Conservation (phyloP, 2,888 invertebrate genomes). For the Fragum whitleyi region DNA sequence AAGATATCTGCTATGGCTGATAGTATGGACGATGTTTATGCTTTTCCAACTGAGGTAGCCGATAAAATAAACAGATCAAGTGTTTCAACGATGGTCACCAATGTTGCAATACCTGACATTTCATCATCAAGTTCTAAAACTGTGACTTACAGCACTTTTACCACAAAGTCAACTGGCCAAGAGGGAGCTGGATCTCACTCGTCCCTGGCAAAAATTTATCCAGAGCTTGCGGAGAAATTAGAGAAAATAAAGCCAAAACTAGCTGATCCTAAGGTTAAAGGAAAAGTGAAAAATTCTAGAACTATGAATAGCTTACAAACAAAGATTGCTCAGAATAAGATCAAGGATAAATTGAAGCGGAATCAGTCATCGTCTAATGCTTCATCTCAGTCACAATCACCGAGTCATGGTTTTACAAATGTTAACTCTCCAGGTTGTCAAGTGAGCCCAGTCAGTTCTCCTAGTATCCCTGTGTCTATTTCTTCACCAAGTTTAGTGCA, state of each 20-base stretch:
- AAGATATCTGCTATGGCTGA: conserved; percentile 67
- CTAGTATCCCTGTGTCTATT: conserved; percentile 33
- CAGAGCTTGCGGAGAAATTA: conserved; percentile 83
- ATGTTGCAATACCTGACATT: conserved; percentile 53
- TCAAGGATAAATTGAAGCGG: conserved; percentile 84
- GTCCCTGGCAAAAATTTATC: conserved; percentile 82
- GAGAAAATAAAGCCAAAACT: conserved; percentile 78
- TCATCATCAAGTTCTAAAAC: conserved; percentile 48
- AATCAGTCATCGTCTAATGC: conserved; percentile 67
- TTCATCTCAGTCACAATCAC: conserved; percentile 72
- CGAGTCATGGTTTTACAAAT: conserved; percentile 62
- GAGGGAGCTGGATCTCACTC: conserved; percentile 64
- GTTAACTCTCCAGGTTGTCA: conserved; percentile 65
- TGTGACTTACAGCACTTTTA: conserved; percentile 48
- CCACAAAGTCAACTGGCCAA: conserved; percentile 41
- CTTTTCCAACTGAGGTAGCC: conserved; percentile 76
- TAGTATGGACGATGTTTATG: conserved; percentile 79
- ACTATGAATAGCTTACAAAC: conserved; percentile 85
- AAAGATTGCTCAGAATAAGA: conserved; percentile 85
- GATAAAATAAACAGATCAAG: conserved; percentile 47
- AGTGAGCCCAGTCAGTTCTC: conserved; percentile 57
- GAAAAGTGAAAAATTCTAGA: conserved; percentile 80
- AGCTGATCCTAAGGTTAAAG: conserved; percentile 73
- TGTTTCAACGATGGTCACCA: conserved; percentile 49
- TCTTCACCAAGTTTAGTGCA: conserved; percentile 14